These are phyloP conservation scores for Acholoe squamosa DNA, from an alignment of 2,888 invertebrate species.

Conservation along the genomic window DNA sequence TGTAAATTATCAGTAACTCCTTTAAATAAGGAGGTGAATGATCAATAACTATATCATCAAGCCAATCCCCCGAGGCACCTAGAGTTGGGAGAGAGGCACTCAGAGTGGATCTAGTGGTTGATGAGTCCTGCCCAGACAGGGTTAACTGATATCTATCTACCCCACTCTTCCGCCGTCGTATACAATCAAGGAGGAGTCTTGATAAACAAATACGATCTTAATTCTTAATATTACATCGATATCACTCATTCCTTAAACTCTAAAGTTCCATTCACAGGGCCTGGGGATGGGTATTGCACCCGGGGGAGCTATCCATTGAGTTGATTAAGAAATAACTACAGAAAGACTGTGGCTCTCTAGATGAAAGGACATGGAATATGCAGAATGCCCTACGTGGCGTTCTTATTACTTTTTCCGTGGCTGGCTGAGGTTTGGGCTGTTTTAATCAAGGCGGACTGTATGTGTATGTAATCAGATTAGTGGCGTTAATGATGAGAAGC, in stretches of 20 bases:
- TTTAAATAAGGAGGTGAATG: slow-evolving; percentile 15
- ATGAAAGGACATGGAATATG: background rate
- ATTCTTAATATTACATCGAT: background rate
- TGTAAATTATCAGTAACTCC: background rate
- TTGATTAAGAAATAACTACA: background rate
- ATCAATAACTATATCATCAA: slow-evolving; percentile 4
- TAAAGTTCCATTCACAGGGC: background rate
- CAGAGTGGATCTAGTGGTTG: too few relatives aligned
- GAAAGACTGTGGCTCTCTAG: background rate
- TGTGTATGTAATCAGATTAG: slow-evolving; percentile 33
- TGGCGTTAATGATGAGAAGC: slow-evolving; percentile 13
- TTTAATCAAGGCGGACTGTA: slow-evolving; percentile 40
- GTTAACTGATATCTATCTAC: too few relatives aligned
- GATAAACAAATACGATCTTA: background rate
- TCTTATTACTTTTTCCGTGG: slow-evolving; percentile 1
- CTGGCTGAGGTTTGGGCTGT: slow-evolving; percentile 19
- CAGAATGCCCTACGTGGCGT: background rate
- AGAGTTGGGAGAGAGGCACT: too few relatives aligned
- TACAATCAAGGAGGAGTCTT: too few relatives aligned
- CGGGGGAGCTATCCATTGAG: slow-evolving; percentile 3
- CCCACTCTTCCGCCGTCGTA: too few relatives aligned
- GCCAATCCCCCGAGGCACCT: background rate
- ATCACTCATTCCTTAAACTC: slow-evolving; percentile 19
- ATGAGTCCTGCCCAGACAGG: too few relatives aligned
- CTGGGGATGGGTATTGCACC: background rate